Conservation (phyloP, 2,113 vertebrate species). For the Nesogale talazaci region DNA sequence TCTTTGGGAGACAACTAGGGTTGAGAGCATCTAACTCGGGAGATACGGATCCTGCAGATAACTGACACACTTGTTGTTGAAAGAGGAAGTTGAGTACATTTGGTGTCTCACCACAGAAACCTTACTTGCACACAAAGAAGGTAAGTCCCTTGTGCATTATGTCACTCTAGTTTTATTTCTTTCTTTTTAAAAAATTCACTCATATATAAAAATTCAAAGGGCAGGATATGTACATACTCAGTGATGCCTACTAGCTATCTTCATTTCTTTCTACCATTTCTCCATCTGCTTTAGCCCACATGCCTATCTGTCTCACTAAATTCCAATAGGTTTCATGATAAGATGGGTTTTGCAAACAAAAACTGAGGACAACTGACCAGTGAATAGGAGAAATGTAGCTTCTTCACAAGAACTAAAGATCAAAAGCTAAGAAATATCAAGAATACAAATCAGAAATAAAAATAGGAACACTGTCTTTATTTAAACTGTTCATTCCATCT, state of each 20-base stretch:
- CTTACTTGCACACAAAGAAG: constrained; percentile 61
- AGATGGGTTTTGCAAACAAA: constrained; percentile 45
- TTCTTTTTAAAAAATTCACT: constrained; percentile 31
- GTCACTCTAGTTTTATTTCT: constrained; percentile 52
- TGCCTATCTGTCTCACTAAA: constrained; percentile 5
- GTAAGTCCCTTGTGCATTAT: constrained; percentile 75
- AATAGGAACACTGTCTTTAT: background rate
- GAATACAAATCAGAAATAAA: constrained; percentile 19
- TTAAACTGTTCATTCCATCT: background rate
- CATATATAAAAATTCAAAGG: constrained; percentile 53
- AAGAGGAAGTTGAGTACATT: constrained; percentile 76
- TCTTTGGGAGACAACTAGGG: constrained; percentile 45
- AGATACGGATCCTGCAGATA: constrained; percentile 63
- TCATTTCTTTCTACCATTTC: background rate
- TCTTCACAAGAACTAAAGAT: background rate
- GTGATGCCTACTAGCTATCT: background rate
- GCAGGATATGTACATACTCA: background rate
- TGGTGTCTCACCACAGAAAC: constrained; percentile 55
- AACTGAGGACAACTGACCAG: constrained; percentile 12
- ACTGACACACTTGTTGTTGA: constrained; percentile 70
- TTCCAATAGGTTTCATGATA: background rate
- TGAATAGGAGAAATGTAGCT: constrained; percentile 5
- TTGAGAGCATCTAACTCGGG: constrained; percentile 27
- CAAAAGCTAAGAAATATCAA: background rate
- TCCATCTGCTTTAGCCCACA: background rate